Conservation (phyloP, 2,888 invertebrate species). For the Acrocera orbiculus region DNA sequence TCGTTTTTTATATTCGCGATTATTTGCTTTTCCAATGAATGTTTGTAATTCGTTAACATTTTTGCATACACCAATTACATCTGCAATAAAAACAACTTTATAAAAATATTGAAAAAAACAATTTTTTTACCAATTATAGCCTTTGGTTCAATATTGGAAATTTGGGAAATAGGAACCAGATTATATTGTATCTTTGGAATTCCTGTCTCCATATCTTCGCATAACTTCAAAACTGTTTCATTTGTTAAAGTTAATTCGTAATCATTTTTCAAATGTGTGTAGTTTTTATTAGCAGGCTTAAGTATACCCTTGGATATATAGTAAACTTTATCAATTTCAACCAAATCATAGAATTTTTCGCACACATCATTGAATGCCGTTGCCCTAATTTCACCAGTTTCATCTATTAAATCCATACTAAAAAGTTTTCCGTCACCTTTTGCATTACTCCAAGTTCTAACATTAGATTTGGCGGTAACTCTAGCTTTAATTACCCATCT, state of each 20-base stretch:
- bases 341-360: conserved; percentile 74
- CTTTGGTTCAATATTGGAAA: conserved; percentile 49
- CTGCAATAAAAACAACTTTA: conserved; percentile 30
- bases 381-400: conserved; percentile 81
- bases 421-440: conserved; percentile 88
- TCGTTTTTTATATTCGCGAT: conserved; percentile 73
- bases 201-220: conserved; percentile 36
- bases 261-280: conserved; percentile 66
- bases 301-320: conserved; percentile 66
- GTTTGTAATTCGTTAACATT: conserved; percentile 48
- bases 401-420: conserved; percentile 81
- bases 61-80: conserved; percentile 80
- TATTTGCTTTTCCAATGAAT: conserved; percentile 53
- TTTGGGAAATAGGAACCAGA: conserved; percentile 54
- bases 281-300: conserved; percentile 92
- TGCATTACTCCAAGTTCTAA: conserved; percentile 82
- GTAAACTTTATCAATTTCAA: conserved; percentile 80
- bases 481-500: conserved; percentile 87
- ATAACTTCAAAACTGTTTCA: conserved; percentile 48
- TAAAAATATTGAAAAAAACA: background rate
- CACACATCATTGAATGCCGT: conserved; percentile 78
- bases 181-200: conserved; percentile 65
- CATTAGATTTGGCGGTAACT: conserved; percentile 60
- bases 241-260: conserved; percentile 82
- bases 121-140: conserved; percentile 46